These are phyloP conservation scores for Gasterosteus nipponicus DNA, from an alignment of 2,113 vertebrate species.

Conservation along the genomic window DNA sequence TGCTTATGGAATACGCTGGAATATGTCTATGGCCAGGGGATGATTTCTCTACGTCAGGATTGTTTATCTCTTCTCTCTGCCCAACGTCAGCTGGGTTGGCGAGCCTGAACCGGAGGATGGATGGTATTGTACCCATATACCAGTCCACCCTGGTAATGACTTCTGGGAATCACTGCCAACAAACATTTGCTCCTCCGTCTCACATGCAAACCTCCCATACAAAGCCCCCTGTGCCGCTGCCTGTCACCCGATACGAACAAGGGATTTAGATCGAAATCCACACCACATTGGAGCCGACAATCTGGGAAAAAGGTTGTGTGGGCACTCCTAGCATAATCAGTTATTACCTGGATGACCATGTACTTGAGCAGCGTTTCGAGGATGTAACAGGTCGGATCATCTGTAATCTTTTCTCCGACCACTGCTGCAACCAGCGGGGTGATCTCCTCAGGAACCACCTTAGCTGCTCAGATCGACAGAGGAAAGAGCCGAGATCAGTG, in stretches of 20 bases:
- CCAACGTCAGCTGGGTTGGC: background rate
- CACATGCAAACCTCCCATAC: background rate
- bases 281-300: background rate
- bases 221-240: background rate
- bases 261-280: background rate
- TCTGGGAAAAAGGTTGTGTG: background rate
- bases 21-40: background rate
- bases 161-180: background rate
- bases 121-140: background rate
- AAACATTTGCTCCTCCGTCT: background rate
- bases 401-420: slow-evolving; percentile 89
- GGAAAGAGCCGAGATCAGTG: background rate
- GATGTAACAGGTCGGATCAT: slow-evolving; percentile 95
- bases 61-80: background rate
- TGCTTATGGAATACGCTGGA: too few relatives aligned
- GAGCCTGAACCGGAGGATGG: background rate
- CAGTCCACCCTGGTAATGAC: background rate
- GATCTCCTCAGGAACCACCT: slow-evolving; percentile 95
- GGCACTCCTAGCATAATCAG: background rate
- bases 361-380: slow-evolving; percentile 94
- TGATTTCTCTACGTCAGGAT: background rate
- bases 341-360: slow-evolving; percentile 93
- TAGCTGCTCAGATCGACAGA: slow-evolving; percentile 80
- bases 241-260: background rate
- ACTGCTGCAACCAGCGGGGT: slow-evolving; percentile 90